These are phyloP conservation scores for Perithous albicinctus DNA, from an alignment of 2,888 invertebrate species.

Conservation along the genomic window DNA sequence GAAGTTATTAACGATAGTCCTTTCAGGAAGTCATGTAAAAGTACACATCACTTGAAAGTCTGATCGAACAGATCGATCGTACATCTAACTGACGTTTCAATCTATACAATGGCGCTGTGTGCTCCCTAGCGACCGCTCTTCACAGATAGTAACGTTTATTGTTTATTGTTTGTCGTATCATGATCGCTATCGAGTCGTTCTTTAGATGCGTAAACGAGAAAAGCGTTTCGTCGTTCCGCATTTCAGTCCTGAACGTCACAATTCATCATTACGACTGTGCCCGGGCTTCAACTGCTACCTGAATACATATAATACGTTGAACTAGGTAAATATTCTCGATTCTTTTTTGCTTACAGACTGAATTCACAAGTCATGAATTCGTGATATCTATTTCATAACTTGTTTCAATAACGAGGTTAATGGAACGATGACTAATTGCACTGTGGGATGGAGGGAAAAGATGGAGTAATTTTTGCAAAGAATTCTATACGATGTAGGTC, in stretches of 20 bases:
- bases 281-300: background rate
- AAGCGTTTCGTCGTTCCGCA: background rate
- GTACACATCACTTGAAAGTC: too few species aligned
- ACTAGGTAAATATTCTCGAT: background rate
- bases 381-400: background rate
- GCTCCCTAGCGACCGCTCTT: too few species aligned
- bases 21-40: too few species aligned
- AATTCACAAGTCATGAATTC: background rate
- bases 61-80: too few species aligned
- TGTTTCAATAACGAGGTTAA: background rate
- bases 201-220: background rate
- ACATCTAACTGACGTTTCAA: too few species aligned
- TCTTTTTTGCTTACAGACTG: background rate
- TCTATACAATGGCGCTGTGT: too few species aligned
- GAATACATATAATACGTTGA: background rate
- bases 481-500: background rate
- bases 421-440: slow-evolving; percentile 7
- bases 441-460: background rate
- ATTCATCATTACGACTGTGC: background rate
- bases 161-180: background rate
- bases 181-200: background rate
- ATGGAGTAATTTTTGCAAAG: background rate
- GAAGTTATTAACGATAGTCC: too few species aligned
- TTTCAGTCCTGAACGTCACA: background rate
- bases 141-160: too few species aligned